Evolutionary conservation across 2,888 invertebrate genomes (phyloP).

Genomic region (Oligia fasciuncula): DNA sequence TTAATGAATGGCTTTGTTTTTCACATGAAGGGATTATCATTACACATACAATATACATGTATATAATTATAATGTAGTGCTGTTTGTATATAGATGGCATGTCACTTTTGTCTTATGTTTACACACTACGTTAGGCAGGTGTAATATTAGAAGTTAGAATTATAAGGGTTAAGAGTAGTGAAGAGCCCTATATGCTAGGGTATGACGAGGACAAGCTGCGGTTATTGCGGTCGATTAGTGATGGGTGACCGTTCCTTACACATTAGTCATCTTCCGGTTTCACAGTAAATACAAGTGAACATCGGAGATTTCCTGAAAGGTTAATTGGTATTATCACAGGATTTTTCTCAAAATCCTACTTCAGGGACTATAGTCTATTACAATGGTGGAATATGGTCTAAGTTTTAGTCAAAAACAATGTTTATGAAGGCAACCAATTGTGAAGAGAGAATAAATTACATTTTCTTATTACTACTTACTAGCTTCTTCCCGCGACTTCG

Average conservation of each 20-base stretch:
- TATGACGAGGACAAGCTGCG: conserved; percentile 9
- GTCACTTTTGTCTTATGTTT: not conserved
- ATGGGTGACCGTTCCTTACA: conserved; percentile 14
- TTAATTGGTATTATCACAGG: not conserved
- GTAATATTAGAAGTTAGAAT: not conserved
- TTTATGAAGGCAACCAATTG: not conserved
- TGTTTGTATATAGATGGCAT: not conserved
- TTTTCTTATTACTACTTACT: too few relatives aligned
- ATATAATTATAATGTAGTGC: too few relatives aligned
- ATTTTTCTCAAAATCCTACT: not conserved
- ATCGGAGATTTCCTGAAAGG: not conserved
- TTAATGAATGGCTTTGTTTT: not conserved
- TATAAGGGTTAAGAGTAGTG: not conserved
- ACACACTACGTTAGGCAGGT: not conserved
- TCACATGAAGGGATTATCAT: not conserved
- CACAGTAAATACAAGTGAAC: not conserved
- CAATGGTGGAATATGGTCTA: not conserved
- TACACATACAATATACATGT: not conserved
- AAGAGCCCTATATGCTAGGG: not conserved
- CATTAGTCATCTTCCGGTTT: conserved; percentile 17
- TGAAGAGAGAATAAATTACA: not conserved
- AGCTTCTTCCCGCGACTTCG: too few relatives aligned
- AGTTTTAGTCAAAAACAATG: not conserved
- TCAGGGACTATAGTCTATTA: not conserved
- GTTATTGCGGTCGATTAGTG: conserved; percentile 28